phyloP scores from a whole-genome alignment of 1,140 invertebrate genomes.

The Steinernema feltiae region DNA sequence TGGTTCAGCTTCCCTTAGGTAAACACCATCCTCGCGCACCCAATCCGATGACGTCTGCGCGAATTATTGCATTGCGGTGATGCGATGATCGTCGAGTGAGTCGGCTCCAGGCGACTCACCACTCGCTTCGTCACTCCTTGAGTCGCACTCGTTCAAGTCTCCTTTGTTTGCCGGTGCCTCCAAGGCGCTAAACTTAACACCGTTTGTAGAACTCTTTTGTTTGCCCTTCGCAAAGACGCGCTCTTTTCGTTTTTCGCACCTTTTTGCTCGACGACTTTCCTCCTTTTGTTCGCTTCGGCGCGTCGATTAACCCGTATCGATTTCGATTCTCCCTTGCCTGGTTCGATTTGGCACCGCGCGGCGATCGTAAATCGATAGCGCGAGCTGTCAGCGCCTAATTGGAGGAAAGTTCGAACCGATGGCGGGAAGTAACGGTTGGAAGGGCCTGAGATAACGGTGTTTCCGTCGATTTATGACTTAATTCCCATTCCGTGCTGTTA shows the following conservation, averaged over 20 bases:
- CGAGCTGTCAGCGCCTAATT: not conserved
- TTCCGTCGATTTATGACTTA: not conserved
- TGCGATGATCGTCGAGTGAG: not conserved
- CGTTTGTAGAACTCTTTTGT: not conserved
- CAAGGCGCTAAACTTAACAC: not conserved
- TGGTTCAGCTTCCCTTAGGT: not conserved
- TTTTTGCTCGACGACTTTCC: constrained; percentile 4
- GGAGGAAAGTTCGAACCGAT: not conserved
- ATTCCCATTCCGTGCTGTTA: not conserved
- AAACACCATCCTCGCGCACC: not conserved
- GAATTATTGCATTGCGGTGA: not conserved
- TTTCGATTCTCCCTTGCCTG: not conserved
- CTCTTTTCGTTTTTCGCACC: not conserved
- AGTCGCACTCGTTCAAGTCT: not conserved
- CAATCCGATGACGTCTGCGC: not conserved
- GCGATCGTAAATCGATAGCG: not conserved
- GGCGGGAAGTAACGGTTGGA: not conserved
- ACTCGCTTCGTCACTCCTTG: not conserved
- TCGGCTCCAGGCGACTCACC: not conserved
- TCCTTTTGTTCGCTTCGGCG: constrained; percentile 7
- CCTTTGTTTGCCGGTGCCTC: not conserved
- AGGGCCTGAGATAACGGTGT: not conserved
- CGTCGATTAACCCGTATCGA: constrained; percentile 12
- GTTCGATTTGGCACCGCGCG: not conserved
- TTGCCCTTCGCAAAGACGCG: not conserved